phyloP scores from a whole-genome alignment of 2,797 vertebrate genomes.

The Hapalemur alaotrensis region DNA sequence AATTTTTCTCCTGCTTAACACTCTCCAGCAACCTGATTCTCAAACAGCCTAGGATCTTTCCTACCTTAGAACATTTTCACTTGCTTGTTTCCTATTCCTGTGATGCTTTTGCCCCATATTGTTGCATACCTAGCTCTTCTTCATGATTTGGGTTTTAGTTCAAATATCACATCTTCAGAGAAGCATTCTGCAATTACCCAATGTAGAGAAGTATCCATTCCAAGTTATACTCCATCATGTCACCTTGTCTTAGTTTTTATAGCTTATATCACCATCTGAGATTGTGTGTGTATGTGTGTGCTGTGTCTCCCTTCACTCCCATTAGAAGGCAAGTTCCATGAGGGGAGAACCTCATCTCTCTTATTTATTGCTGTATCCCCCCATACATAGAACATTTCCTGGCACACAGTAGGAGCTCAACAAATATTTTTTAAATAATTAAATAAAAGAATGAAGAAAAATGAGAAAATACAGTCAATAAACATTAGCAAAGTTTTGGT shows the following conservation, averaged over 20 bases:
- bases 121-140: not conserved
- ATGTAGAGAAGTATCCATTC: not conserved
- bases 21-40: not conserved
- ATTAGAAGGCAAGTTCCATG: not conserved
- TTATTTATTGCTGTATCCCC: not conserved
- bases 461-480: not conserved
- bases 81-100: not conserved
- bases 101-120: not conserved
- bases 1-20: not conserved
- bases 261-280: not conserved
- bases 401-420: not conserved
- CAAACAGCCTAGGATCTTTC: not conserved
- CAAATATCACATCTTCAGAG: not conserved
- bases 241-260: not conserved
- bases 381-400: not conserved
- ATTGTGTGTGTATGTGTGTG: not conserved
- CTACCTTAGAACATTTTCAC: not conserved
- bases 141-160: not conserved
- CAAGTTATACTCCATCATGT: not conserved
- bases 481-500: not conserved
- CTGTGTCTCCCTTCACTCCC: not conserved
- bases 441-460: not conserved
- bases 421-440: not conserved
- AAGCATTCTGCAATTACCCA: not conserved
- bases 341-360: not conserved